Evolutionary conservation across 37 sponge, comb jelly and placozoan genomes (phyloP), one percentile per base, ranked within the genome.

Genomic region (Sycon ciliatum): DNA sequence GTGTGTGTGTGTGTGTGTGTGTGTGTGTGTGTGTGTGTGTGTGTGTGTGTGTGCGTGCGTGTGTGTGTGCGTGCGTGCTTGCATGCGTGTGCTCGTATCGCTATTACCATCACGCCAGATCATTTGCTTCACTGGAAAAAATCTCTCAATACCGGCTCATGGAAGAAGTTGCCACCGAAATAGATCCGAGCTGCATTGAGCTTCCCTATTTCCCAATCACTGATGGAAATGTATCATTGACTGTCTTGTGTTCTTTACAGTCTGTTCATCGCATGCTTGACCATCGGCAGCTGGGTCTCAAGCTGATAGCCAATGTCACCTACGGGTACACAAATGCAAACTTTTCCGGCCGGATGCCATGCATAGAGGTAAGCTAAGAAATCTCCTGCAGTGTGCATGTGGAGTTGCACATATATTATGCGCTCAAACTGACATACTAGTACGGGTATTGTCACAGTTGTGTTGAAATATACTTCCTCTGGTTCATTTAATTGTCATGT

Each of bases 291-390:
- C 32, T 95, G 65, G 96, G 88, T 36, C 53, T 95, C 36, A 95
- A 95, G 63, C 72, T 89, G 36, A 90, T 95, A 16, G 86, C 91
- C 38, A 95, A 95, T 87, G 90, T 89, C 1, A 95, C 97, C 3
- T 95, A 82, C 70, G 97, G 97, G 11, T 95, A 95, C 75, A 95
- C 97, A n/a, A 83, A 76, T 36, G 97, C 97, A 20, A 91, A 78
- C 67, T 91, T 81, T 65, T 95, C 97, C 22, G 97, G 97, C 18
- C 67, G 97, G 40, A 95, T 95, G 97, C 97, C 97, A 0, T 95
- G 97, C 74, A 82, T 95, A 9, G 96, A 95, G 67, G 79, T 88
- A 58, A 37, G 68, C 2, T 66, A 38, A 46, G 13, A 20, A 18
- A 46, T 46, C 18, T 46, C 13, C 53, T 46, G 18, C 13, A 46